Conservation (phyloP, 2,797 vertebrate species). For the Manis pentadactyla region DNA sequence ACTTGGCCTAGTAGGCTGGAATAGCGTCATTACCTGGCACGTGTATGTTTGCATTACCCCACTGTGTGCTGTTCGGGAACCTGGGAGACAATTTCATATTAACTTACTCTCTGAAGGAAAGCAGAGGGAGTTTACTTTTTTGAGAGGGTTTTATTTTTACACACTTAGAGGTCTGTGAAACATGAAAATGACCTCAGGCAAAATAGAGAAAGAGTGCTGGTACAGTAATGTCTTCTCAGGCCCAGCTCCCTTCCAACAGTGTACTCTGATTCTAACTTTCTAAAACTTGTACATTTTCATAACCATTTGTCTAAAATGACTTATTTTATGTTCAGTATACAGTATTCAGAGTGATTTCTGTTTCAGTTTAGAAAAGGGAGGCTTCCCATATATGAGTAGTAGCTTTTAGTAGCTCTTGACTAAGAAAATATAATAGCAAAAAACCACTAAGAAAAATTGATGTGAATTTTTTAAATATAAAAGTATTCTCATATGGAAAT, state of each 20-base stretch:
- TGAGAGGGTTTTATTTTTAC: not conserved
- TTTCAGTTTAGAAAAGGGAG: not conserved
- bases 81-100: not conserved
- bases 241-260: not conserved
- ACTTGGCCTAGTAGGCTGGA: not conserved
- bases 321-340: not conserved
- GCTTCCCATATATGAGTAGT: not conserved
- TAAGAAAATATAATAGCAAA: slow-evolving; percentile 32
- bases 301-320: not conserved
- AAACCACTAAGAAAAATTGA: not conserved
- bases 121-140: not conserved
- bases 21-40: not conserved
- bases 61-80: not conserved
- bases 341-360: slow-evolving; percentile 39
- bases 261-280: not conserved
- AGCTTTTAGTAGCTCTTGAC: slow-evolving; percentile 46
- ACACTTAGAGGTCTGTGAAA: not conserved
- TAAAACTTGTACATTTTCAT: slow-evolving; percentile 32
- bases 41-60: not conserved
- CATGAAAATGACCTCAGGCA: not conserved
- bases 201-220: not conserved
- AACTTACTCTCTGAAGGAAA: not conserved
- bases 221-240: not conserved
- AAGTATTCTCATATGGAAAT: not conserved
- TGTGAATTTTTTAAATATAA: not conserved